Percentiles rank a stretch among this genome's conserved stretches.
These are phyloP conservation scores for Automeris io DNA, from an alignment of 2,888 invertebrate genomes.

Conservation along the genomic window DNA sequence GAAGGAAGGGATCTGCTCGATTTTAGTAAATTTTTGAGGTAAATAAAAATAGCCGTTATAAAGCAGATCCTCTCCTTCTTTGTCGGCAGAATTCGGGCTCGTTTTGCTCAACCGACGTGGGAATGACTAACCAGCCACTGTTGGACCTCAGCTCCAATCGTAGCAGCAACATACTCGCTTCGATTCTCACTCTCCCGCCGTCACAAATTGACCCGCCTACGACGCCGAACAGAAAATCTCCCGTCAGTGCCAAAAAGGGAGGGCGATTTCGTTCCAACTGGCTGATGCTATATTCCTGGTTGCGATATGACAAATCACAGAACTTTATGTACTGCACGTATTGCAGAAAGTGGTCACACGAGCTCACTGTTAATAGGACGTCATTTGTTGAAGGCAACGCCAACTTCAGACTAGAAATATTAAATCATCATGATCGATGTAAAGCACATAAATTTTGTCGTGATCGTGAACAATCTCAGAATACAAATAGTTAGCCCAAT, in stretches of 20 bases:
- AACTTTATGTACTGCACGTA: conserved; percentile 86
- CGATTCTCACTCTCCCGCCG: conserved; percentile 42
- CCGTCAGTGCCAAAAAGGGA: conserved; percentile 63
- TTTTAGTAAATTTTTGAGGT: conserved; percentile 14
- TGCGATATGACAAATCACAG: conserved; percentile 81
- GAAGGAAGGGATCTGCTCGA: conserved; percentile 72
- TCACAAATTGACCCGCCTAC: conserved; percentile 38
- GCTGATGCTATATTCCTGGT: conserved; percentile 83
- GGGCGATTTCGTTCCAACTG: conserved; percentile 82
- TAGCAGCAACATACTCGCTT: conserved; percentile 31
- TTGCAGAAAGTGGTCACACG: conserved; percentile 83
- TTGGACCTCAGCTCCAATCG: conserved; percentile 32
- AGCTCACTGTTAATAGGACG: conserved; percentile 81
- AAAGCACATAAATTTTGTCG: conserved; percentile 84
- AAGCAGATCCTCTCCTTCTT: conserved; percentile 80
- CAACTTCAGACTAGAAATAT: conserved; percentile 86
- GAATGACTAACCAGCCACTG: conserved; percentile 28
- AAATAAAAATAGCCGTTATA: conserved; percentile 25
- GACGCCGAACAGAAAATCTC: conserved; percentile 20
- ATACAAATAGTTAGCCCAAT: conserved; percentile 5
- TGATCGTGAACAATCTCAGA: conserved; percentile 53
- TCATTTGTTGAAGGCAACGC: conserved; percentile 87
- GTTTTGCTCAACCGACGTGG: conserved; percentile 19
- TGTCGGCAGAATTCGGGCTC: conserved; percentile 77
- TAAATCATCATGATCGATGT: conserved; percentile 87